Conservation (phyloP, 1,140 invertebrate species). For the Himalopsyche phryganea region DNA sequence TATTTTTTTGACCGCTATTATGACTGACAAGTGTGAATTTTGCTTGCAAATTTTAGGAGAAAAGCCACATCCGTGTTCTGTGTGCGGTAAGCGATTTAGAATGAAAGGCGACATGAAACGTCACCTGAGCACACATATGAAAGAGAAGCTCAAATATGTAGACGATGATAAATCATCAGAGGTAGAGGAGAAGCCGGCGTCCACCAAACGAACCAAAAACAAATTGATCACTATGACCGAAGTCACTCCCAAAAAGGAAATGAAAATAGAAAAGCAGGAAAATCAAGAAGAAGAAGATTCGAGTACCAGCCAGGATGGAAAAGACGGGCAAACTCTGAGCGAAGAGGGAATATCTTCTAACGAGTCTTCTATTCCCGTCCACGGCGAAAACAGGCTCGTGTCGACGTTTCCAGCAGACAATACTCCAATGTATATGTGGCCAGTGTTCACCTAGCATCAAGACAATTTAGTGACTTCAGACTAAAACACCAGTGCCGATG, state of each 20-base stretch:
- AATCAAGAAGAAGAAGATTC: conserved; percentile 2
- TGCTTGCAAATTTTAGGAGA: conserved; percentile 56
- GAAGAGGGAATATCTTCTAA: conserved; percentile 19
- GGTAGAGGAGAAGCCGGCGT: conserved; percentile 3
- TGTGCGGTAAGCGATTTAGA: conserved; percentile 80
- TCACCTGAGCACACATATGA: conserved; percentile 75
- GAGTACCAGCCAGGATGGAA: too few species aligned
- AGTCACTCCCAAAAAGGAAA: conserved; percentile 14
- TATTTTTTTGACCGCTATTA: too few species aligned
- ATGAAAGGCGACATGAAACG: conserved; percentile 84
- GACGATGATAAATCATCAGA: conserved; percentile 20
- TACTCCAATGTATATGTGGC: conserved; percentile 25
- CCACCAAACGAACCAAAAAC: neutral
- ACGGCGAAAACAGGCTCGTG: conserved; percentile 16
- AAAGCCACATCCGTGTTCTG: conserved; percentile 72
- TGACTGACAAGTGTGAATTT: too few species aligned
- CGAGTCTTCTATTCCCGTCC: conserved; percentile 2
- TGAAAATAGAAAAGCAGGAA: conserved; percentile 29
- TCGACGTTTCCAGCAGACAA: conserved; percentile 25
- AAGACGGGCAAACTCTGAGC: neutral
- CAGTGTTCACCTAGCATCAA: conserved; percentile 16
- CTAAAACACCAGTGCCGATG: too few species aligned
- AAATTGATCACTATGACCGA: conserved; percentile 3
- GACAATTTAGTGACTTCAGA: too few species aligned
- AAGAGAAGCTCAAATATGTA: conserved; percentile 19